Base-by-base conservation (phyloP, 2,888 invertebrate species). In the Anthoptus insignis region DNA sequence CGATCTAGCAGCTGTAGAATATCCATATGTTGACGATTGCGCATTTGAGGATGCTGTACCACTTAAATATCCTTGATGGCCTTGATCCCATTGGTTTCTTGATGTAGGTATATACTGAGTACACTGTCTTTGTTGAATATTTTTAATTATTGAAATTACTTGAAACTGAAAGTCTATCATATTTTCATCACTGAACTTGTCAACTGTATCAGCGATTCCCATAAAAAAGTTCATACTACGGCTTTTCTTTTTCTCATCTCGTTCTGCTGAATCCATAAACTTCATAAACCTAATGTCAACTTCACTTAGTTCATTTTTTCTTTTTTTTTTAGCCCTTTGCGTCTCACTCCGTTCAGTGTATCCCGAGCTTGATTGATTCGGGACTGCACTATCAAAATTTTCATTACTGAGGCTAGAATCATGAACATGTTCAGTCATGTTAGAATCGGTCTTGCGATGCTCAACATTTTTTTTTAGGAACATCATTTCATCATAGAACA, bases 61-160 rank as follows among this genome's bases (percentile, higher is more conserved):
- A 71, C 71, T 71, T 72, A 70, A 70, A 69, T 70, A 60, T 69
- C 72, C 72, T 72, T 72, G 72, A 69, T 70, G 60, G 70, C 72
- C 72, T 59, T 66, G 59, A 72, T 72, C 68, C 70, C 70, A 67
- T 72, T 69, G 70, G 72, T 72, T 70, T 72, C 69, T 70, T 56
- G 70, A 60, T 70, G 67, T 71, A 72, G 67, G 70, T 72, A 69
- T 71, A 69, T 72, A 72, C 59, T 63, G 72, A 63, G 56, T 70
- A 70, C 63, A 59, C 72, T 70, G 59, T 72, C 67, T 68, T 57
- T 69, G 72, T 69, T 71, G 70, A 56, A 69, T 72, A 58, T 59
- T 73, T 67, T 66, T 71, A 68, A 71, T 73, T 61, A 71, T 68
- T 68, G 68, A 68, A 59, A 71, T 71, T 50, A 73, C 73, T 73